These are phyloP conservation scores for Aurelia coerulea DNA, from an alignment of 30 jellyfish, hydroid and myxozoan genomes.

Conservation along the genomic window DNA sequence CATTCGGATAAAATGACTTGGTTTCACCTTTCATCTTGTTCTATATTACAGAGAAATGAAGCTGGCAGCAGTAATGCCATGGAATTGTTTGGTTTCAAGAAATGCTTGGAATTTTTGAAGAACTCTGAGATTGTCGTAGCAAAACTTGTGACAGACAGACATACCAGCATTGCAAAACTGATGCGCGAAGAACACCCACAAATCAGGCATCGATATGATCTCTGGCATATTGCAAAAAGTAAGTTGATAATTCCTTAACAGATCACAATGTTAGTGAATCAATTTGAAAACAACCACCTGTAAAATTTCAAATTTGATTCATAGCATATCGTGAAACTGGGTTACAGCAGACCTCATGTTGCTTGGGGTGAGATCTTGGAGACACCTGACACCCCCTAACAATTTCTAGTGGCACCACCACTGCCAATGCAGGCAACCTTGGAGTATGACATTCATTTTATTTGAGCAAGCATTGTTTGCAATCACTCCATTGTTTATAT, in stretches of 20 bases:
- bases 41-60: slow-evolving; percentile 19
- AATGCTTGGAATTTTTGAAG: background rate
- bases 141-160: background rate
- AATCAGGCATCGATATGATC: slow-evolving; percentile 28
- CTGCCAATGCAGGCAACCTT: slow-evolving; percentile 13
- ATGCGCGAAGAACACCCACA: slow-evolving; percentile 10
- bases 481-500: too few species aligned
- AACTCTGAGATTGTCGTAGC: background rate
- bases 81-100: slow-evolving; percentile 32
- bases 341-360: too few species aligned
- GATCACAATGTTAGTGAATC: background rate
- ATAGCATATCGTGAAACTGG: too few species aligned
- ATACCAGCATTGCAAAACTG: slow-evolving; percentile 25
- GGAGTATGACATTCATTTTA: too few species aligned
- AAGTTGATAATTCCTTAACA: background rate
- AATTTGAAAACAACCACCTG: background rate
- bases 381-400: too few species aligned
- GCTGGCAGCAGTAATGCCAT: slow-evolving; percentile 53
- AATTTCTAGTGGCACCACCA: too few species aligned
- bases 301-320: background rate
- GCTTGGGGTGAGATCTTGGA: too few species aligned
- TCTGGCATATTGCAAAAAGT: slow-evolving; percentile 40
- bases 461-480: too few species aligned
- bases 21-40: background rate
- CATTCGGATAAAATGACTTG: background rate